Base-by-base conservation (phyloP, 2,797 vertebrate species). In the Syngnathus rostellatus region DNA sequence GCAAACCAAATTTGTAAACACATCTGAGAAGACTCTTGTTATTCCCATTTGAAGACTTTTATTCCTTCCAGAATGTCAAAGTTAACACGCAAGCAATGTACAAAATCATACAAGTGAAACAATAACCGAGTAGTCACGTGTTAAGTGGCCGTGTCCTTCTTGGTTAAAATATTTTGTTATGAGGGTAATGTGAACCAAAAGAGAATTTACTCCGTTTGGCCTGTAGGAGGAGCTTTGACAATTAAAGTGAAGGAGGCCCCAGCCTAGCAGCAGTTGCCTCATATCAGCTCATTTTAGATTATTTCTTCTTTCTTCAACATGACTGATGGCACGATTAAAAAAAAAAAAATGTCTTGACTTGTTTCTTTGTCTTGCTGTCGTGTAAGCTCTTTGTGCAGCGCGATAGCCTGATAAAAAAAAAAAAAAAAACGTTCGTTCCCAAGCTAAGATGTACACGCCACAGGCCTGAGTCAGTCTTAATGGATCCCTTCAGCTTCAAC, bases 221-320 rank as follows among this genome's bases (percentile, higher is more conserved):
- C 89, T 89, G 76, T 78, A 89, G 87, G 83, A 79, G 88, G 87
- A 75, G 86, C 87, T 85, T 86, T 81, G 69, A 77, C 76, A 80
- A 70, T 72, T 71, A 72, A 71, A 73, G 66, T 69, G 39, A 68
- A 80, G 51, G 70, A 71, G 70, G 25, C 25, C 25, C 11, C 10
- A n/a, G 10, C 17, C 37, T 19, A 62, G n/a, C 40, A 14, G 40
- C n/a, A 21, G 4, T 41, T 21, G 5, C 59, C n/a, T 23, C 39
- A 12, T 40, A n/a, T 10, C 60, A 7, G n/a, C 48, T 50, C 48
- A n/a, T n/a, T 4, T 31, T 31, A 31, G 31, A 31, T 31, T 31
- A 7, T 53, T 53, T 53, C 50, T 11, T 21, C 19, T 53, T 21
- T 53, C 8, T 53, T 8, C 9, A 53, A n/a, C 50, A 4, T 31